These are phyloP conservation scores for Pseudopipra pipra DNA, from an alignment of 2,113 vertebrate genomes.

Conservation along the genomic window DNA sequence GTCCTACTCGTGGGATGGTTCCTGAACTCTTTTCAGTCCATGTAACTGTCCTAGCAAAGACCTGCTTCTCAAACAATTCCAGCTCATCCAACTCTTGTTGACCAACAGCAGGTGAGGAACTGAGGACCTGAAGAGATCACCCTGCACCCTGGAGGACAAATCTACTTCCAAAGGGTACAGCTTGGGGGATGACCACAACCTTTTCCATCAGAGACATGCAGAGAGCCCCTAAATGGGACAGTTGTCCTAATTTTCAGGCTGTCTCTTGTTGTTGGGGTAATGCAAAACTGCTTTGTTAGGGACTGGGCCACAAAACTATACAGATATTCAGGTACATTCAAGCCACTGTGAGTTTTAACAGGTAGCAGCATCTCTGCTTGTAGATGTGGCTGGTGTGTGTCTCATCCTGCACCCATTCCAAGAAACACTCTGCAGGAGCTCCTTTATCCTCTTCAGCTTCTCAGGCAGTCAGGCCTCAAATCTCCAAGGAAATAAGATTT, in stretches of 20 bases:
- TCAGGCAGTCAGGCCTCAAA: background rate
- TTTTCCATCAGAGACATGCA: background rate
- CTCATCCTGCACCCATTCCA: background rate
- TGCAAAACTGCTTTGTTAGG: background rate
- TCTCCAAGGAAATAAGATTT: background rate
- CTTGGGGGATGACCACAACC: no score
- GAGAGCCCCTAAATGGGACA: no score
- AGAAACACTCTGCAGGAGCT: background rate
- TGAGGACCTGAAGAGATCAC: background rate
- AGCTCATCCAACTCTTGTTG: fast-evolving
- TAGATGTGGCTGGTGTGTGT: background rate
- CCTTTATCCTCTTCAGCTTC: background rate
- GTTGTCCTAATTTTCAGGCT: background rate
- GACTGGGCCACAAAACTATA: background rate
- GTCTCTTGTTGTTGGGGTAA: background rate
- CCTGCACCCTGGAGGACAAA: background rate
- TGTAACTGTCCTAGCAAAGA: background rate
- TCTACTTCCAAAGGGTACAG: background rate
- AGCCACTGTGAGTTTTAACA: background rate
- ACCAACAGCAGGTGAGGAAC: background rate
- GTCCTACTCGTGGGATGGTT: fast-evolving
- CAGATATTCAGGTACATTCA: background rate
- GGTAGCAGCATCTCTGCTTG: background rate
- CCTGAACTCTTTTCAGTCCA: background rate
- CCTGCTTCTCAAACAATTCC: background rate